phyloP scores from a whole-genome alignment of 2,797 vertebrate species.

The Vipera ursinii region DNA sequence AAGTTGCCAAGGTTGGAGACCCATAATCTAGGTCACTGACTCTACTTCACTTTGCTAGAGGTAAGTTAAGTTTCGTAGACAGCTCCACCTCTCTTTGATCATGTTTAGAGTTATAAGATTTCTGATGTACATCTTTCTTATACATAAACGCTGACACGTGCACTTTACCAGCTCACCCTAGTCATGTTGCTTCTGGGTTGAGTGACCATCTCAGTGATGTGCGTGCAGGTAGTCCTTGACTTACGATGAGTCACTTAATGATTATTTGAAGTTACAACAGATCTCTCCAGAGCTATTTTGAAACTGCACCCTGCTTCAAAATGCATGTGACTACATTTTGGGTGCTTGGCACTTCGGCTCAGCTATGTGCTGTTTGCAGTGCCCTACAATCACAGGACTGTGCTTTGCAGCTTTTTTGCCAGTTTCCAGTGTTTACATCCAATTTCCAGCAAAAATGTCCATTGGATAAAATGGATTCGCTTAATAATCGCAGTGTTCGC shows the following conservation, averaged over 20 bases:
- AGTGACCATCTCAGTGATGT: background rate
- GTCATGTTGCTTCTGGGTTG: background rate
- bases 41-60: background rate
- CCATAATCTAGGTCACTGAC: background rate
- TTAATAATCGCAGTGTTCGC: background rate
- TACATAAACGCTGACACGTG: background rate
- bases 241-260: background rate
- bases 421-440: background rate
- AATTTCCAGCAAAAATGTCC: background rate
- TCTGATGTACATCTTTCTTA: background rate
- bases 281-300: background rate
- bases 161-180: background rate
- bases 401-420: background rate
- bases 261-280: background rate
- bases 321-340: background rate
- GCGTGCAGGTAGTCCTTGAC: background rate
- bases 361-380: background rate
- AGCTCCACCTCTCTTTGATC: background rate
- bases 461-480: background rate
- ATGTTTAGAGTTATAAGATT: background rate
- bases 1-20: background rate
- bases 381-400: too few species aligned
- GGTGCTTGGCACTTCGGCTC: background rate
- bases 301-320: background rate
- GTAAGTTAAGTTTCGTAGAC: background rate